A percentile compares a stretch with the other conserved stretches of the same genome.
Evolutionary conservation across 2,113 vertebrate genomes (phyloP).

Genomic region (Capricornis sumatraensis): DNA sequence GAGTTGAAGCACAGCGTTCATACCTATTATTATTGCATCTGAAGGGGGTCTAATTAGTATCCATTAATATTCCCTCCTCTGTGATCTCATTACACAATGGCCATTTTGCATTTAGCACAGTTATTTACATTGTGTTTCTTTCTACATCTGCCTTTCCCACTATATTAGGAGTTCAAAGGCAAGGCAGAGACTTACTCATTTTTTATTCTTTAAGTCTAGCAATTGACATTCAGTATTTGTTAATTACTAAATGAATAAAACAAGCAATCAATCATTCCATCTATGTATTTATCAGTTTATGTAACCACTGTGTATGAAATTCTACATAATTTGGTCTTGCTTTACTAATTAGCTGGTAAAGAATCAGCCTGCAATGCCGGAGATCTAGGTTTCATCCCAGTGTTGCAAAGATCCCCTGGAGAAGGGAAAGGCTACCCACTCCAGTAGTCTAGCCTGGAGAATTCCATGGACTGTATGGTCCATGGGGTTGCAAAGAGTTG

Average conservation of each 20-base stretch:
- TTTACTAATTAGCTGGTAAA: background rate
- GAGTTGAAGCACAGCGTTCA: background rate
- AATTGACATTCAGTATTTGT: background rate
- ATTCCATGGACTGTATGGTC: background rate
- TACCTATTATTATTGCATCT: background rate
- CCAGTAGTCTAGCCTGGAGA: background rate
- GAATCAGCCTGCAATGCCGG: background rate
- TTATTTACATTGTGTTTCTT: background rate
- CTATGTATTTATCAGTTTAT: background rate
- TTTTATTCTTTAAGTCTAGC: background rate
- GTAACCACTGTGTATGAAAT: background rate
- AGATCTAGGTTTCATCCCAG: background rate
- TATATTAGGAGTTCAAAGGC: background rate
- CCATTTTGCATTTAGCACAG: background rate
- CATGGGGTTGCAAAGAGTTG: background rate
- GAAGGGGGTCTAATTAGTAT: background rate
- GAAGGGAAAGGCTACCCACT: background rate
- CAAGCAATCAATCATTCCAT: background rate
- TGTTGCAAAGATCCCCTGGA: background rate
- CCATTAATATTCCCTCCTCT: background rate
- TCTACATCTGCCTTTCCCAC: background rate
- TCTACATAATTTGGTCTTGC: background rate
- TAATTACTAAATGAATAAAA: background rate
- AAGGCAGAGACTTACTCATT: background rate
- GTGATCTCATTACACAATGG: background rate